Percentiles rank a stretch among this genome's conserved stretches.
Evolutionary conservation across 2,888 invertebrate genomes (phyloP).

Genomic region (Cerastis rubricosa): DNA sequence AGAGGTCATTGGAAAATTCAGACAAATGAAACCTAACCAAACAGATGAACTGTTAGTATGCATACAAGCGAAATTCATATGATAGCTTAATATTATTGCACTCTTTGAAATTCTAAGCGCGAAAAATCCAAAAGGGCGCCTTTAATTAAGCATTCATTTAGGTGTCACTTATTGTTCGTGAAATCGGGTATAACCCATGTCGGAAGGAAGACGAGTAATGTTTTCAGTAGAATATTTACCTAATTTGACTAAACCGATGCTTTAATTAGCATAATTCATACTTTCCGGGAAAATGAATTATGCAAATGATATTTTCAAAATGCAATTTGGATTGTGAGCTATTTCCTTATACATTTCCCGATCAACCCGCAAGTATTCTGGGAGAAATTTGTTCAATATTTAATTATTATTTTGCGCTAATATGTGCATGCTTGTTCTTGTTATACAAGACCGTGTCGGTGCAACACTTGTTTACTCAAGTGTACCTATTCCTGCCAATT

Average conservation of each 20-base stretch:
- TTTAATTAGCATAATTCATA: slow-evolving; percentile 21
- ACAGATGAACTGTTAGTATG: background rate
- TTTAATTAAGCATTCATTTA: background rate
- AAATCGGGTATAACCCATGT: background rate
- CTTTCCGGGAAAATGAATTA: slow-evolving; percentile 16
- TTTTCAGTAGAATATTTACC: background rate
- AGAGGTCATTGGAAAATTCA: background rate
- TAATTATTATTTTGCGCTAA: background rate
- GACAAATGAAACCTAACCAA: background rate
- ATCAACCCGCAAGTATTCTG: background rate
- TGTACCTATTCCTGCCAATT: background rate
- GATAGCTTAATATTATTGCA: background rate
- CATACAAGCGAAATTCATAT: background rate
- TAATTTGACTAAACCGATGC: slow-evolving; percentile 19
- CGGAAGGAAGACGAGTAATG: background rate
- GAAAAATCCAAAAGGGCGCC: background rate
- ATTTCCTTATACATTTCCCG: slow-evolving; percentile 1
- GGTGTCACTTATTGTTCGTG: background rate
- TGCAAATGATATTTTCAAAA: slow-evolving; percentile 15
- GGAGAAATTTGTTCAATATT: background rate
- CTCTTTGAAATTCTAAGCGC: background rate
- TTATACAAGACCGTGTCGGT: background rate
- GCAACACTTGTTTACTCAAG: background rate
- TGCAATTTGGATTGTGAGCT: slow-evolving; percentile 11
- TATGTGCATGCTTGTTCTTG: background rate